Conservation (phyloP, 2,113 vertebrate genomes). For the Eira barbara region DNA sequence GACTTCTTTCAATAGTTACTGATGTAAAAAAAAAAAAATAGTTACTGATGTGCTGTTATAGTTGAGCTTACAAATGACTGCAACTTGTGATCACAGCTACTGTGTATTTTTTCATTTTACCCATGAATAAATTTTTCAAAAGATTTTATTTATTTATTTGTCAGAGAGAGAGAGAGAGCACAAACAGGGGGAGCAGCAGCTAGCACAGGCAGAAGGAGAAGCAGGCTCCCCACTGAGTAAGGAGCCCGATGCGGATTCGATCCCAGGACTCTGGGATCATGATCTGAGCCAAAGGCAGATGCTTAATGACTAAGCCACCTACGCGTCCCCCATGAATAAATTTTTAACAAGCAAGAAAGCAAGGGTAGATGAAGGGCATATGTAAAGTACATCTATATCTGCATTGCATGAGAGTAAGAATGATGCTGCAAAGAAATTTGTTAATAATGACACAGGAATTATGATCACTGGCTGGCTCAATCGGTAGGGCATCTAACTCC, state of each 20-base stretch:
- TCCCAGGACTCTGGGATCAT: too few species aligned
- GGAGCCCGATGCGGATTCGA: too few species aligned
- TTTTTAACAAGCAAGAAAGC: constrained; percentile 39
- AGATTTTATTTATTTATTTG: too few species aligned
- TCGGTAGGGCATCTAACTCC: neutral
- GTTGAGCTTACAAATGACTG: constrained; percentile 49
- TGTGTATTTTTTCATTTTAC: constrained; percentile 59
- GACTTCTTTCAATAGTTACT: constrained; percentile 29
- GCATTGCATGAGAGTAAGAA: neutral
- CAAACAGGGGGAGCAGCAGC: too few species aligned
- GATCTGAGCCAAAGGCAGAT: too few species aligned
- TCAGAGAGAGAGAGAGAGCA: too few species aligned
- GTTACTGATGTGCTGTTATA: neutral
- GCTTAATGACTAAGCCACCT: too few species aligned
- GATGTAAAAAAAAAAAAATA: neutral
- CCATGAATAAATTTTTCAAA: constrained; percentile 4
- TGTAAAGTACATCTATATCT: neutral
- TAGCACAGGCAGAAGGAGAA: too few species aligned
- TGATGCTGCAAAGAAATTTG: neutral
- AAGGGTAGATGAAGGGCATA: constrained; percentile 24
- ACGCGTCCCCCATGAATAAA: neutral
- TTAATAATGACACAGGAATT: neutral
- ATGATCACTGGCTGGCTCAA: neutral
- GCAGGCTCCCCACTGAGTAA: too few species aligned
- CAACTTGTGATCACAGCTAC: constrained; percentile 27